Conservation (phyloP, 2,113 vertebrate species). For the Nyctibius bracteatus region DNA sequence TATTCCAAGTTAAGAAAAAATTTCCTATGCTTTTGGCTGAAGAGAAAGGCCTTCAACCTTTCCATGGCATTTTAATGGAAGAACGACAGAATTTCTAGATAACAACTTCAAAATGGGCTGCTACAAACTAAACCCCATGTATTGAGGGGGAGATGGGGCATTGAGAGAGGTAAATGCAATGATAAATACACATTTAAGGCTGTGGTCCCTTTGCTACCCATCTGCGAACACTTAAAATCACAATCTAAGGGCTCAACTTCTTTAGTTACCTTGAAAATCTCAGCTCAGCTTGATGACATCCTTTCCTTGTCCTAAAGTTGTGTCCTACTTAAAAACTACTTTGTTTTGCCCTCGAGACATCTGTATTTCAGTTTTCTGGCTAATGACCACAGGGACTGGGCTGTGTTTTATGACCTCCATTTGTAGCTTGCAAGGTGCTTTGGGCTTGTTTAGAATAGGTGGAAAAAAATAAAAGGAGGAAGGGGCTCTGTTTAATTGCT, state of each 20-base stretch:
- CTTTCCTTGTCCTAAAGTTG: constrained; percentile 38
- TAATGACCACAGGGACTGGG: constrained; percentile 56
- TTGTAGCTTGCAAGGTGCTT: not conserved
- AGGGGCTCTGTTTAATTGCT: constrained; percentile 7
- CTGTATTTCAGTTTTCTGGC: constrained; percentile 52
- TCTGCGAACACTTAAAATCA: not conserved
- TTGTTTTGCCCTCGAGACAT: constrained; percentile 46
- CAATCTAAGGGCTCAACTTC: not conserved
- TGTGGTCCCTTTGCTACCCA: not conserved
- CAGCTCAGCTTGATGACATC: not conserved
- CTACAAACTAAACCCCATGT: not conserved
- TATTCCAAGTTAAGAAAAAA: not conserved
- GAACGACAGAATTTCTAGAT: not conserved
- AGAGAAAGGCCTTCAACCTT: not conserved
- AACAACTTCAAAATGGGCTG: not conserved
- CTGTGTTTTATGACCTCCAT: constrained; percentile 24
- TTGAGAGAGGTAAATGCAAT: not conserved
- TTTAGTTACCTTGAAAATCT: constrained; percentile 1
- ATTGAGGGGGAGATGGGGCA: not conserved
- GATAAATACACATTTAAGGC: not conserved
- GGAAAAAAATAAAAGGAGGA: not conserved
- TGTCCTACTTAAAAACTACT: constrained; percentile 55
- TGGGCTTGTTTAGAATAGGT: not conserved
- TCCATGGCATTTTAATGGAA: not conserved
- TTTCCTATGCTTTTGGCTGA: not conserved